Conservation (phyloP, 2,888 invertebrate genomes). For the Magallana nippona region DNA sequence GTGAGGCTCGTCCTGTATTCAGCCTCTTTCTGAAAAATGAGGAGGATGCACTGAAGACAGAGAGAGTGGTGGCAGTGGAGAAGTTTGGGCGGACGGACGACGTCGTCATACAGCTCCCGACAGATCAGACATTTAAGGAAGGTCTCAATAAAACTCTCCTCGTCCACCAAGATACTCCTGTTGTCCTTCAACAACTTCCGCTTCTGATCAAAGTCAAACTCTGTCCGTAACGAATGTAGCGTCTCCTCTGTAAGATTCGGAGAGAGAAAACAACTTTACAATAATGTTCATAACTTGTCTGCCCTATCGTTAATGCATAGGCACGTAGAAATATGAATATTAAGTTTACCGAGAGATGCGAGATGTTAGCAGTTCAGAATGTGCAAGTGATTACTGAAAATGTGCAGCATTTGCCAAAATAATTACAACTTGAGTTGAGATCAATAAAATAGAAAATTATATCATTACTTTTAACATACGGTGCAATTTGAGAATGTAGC, state of each 20-base stretch:
- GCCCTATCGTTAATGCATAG: too few species aligned
- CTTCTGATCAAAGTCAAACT: conserved; percentile 34
- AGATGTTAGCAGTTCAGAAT: too few species aligned
- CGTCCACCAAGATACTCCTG: conserved; percentile 65
- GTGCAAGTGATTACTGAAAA: too few species aligned
- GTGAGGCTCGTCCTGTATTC: conserved; percentile 64
- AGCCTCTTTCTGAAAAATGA: conserved; percentile 64
- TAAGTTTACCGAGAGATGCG: too few species aligned
- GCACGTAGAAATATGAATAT: too few species aligned
- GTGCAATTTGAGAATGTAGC: too few species aligned
- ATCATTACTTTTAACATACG: too few species aligned
- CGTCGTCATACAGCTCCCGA: conserved; percentile 63
- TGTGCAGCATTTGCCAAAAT: too few species aligned
- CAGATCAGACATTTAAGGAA: conserved; percentile 72
- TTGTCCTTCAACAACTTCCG: neutral
- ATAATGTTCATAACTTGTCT: too few species aligned
- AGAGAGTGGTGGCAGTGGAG: conserved; percentile 74
- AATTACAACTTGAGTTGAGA: too few species aligned
- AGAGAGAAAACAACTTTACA: neutral
- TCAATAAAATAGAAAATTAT: too few species aligned
- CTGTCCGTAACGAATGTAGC: conserved; percentile 14
- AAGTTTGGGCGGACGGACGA: conserved; percentile 63
- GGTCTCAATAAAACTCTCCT: conserved; percentile 68
- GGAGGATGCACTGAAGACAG: conserved; percentile 65
- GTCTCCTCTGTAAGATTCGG: conserved; percentile 32